These are phyloP conservation scores for Natator depressus DNA, from an alignment of 2,113 vertebrate species.

Conservation along the genomic window DNA sequence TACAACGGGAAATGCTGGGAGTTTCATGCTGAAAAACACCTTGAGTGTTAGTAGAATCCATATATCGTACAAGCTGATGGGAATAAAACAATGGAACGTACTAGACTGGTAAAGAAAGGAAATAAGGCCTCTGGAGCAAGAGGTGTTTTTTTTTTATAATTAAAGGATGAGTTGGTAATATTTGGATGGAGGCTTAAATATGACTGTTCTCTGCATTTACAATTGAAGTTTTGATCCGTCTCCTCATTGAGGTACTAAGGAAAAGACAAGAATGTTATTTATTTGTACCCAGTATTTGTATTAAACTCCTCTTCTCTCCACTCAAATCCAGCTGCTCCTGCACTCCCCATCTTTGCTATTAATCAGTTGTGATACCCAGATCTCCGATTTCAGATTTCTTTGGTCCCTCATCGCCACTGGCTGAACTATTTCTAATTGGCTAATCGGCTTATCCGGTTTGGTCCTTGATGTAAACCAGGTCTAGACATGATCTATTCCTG, in stretches of 20 bases:
- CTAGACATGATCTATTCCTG: slow-evolving; percentile 71
- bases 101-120: not conserved
- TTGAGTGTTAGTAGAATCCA: slow-evolving; percentile 30
- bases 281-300: slow-evolving; percentile 45
- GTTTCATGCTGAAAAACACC: slow-evolving; percentile 47
- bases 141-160: not conserved
- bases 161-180: slow-evolving; percentile 41
- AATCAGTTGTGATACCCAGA: slow-evolving; percentile 72
- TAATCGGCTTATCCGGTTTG: slow-evolving; percentile 72
- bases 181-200: not conserved
- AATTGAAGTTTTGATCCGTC: slow-evolving; percentile 12
- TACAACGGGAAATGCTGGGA: slow-evolving; percentile 56
- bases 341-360: slow-evolving; percentile 20
- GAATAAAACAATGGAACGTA: not conserved
- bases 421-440: slow-evolving; percentile 73
- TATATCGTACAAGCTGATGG: slow-evolving; percentile 9
- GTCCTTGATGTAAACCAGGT: slow-evolving; percentile 71
- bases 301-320: not conserved
- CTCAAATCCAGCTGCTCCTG: slow-evolving; percentile 8
- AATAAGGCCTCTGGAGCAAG: slow-evolving; percentile 1
- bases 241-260: slow-evolving; percentile 12
- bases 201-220: not conserved
- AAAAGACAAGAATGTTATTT: not conserved
- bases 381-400: slow-evolving; percentile 63
- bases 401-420: slow-evolving; percentile 47